Evolutionary conservation across 1,140 invertebrate genomes (phyloP).

Genomic region (Phthorimaea operculella): DNA sequence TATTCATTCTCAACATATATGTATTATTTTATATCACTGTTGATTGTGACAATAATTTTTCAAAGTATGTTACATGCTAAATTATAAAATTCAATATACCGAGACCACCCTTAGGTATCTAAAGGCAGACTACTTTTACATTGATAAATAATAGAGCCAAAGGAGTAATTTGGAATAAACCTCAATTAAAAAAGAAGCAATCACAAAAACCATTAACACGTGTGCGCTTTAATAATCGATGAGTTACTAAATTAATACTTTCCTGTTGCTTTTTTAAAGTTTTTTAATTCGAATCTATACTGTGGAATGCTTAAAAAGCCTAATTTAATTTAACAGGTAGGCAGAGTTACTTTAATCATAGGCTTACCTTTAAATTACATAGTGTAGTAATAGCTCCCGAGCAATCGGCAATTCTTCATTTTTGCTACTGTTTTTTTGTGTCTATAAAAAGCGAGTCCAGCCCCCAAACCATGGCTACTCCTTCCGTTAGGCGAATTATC

Average conservation of each 20-base stretch:
- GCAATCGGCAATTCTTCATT: slow-evolving; percentile 64
- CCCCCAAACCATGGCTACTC: slow-evolving; percentile 19
- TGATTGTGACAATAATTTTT: too few relatives aligned
- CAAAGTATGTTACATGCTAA: too few relatives aligned
- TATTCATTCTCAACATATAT: too few relatives aligned
- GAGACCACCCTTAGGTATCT: too few relatives aligned
- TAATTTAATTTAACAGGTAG: slow-evolving; percentile 69
- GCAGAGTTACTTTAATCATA: slow-evolving; percentile 63
- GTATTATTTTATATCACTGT: too few relatives aligned
- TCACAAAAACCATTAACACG: slow-evolving; percentile 54
- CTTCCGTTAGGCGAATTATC: slow-evolving; percentile 14
- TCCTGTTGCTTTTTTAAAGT: slow-evolving; percentile 40
- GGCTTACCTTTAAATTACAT: slow-evolving; percentile 62
- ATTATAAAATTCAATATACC: too few relatives aligned
- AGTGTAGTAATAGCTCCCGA: slow-evolving; percentile 56
- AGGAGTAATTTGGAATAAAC: slow-evolving; percentile 3
- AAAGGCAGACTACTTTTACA: too few relatives aligned
- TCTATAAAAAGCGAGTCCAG: slow-evolving; percentile 33
- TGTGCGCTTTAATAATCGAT: slow-evolving; percentile 47
- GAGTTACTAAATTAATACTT: slow-evolving; percentile 48
- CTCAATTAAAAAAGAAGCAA: slow-evolving; percentile 30
- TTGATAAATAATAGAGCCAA: neutral
- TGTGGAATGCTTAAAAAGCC: slow-evolving; percentile 61
- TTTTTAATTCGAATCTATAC: slow-evolving; percentile 36
- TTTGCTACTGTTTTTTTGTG: slow-evolving; percentile 58